Base-by-base conservation (phyloP, 2,797 vertebrate species). In the Xiphorhynchus erythropygius region DNA sequence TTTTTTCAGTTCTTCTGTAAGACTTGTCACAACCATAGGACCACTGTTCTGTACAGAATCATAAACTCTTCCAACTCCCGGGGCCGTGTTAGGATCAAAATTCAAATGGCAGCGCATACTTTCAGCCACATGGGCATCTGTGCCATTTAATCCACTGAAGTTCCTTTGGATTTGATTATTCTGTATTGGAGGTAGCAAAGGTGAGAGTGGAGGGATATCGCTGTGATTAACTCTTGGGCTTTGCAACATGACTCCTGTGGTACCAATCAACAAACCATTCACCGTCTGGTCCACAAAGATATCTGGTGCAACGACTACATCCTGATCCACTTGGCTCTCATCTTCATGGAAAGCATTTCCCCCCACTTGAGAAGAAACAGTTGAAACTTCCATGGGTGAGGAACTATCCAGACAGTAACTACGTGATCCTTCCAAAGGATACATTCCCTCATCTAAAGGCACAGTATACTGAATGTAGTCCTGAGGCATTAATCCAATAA, bases 361-460 rank as follows among this genome's bases (percentile, higher is more conserved):
- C 44, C 98, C 98, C 33, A 98, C 97, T 52, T 98, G 99, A 63
- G 99, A 96, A 55, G 98, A 96, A 80, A 96, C 89, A 4, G 98
- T 98, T 10, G 98, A 99, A 95, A 99, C 98, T 97, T 99, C 99
- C 99, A 99, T 99, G 93, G 99, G 99, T 50, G 99, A 99, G 88
- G 99, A 98, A 90, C 97, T 97, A 96, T 99, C 99, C 97, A 99
- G 98, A 97, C 99, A 99, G 94, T 98, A 99, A 96, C 98, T 98
- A 97, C 98, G 99, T 76, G 99, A 98, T 93, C 99, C 99, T 97
- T 99, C 99, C 96, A 98, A 96, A 69, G 99, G 98, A 98, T 98
- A 99, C 98, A 99, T 98, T 99, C 99, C 99, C 97, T 99, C 99
- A 98, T 99, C 99, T 99, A 99, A 99, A 99, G 99, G 99, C 99